Conservation (phyloP, 1,140 invertebrate species). For the Paraescarpia echinospica region DNA sequence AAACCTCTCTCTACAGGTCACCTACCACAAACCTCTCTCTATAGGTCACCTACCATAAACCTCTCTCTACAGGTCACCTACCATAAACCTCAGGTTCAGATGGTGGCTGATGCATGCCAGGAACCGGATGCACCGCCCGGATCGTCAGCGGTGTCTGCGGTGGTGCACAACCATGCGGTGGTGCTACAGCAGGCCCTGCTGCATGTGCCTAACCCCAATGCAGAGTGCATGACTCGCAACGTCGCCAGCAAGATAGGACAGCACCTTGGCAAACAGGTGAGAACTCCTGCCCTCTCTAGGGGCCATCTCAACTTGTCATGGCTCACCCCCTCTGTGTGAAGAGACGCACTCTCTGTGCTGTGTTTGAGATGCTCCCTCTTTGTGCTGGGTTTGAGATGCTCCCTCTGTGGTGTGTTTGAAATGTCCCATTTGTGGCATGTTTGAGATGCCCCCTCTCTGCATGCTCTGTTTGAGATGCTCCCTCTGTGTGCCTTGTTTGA, state of each 20-base stretch:
- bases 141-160: slow-evolving; percentile 56
- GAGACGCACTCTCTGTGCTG: not conserved
- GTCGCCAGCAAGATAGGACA: slow-evolving; percentile 77
- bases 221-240: slow-evolving; percentile 71
- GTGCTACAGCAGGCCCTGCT: slow-evolving; percentile 76
- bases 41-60: no score
- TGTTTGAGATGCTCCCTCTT: not conserved
- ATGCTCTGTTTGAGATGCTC: not conserved
- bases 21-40: no score
- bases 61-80: slow-evolving; percentile 16
- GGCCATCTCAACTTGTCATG: not conserved
- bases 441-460: not conserved
- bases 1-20: no score
- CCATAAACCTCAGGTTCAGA: slow-evolving; percentile 68
- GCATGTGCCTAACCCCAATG: slow-evolving; percentile 70
- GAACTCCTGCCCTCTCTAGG: not conserved
- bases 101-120: slow-evolving; percentile 53
- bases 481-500: no score
- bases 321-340: not conserved
- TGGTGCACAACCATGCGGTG: slow-evolving; percentile 60
- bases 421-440: no score
- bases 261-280: slow-evolving; percentile 67
- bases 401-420: no score
- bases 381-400: not conserved
- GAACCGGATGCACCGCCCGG: slow-evolving; percentile 32